These are phyloP conservation scores for Lordiphosa andalusiaca DNA, from an alignment of 2,888 invertebrate genomes.

Conservation along the genomic window DNA sequence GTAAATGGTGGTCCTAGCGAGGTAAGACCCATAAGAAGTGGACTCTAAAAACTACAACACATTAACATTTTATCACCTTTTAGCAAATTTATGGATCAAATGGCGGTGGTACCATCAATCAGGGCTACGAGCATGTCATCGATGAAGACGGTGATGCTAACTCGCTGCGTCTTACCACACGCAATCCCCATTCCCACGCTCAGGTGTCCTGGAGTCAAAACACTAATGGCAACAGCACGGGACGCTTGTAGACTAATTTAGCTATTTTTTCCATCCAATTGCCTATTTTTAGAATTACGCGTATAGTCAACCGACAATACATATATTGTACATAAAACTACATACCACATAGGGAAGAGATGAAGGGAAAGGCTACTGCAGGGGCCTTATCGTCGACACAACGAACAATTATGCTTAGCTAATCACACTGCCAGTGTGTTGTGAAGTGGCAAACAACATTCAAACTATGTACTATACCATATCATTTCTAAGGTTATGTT, in stretches of 20 bases:
- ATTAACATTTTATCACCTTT: neutral
- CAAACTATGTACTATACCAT: conserved; percentile 52
- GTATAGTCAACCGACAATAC: conserved; percentile 7
- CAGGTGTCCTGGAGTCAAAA: conserved; percentile 83
- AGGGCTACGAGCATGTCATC: conserved; percentile 86
- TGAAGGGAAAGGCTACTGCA: conserved; percentile 34
- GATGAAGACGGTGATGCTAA: conserved; percentile 87
- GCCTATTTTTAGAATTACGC: conserved; percentile 35
- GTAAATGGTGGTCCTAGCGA: conserved; percentile 82
- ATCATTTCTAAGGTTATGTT: conserved; percentile 59
- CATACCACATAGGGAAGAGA: conserved; percentile 2
- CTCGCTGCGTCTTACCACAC: conserved; percentile 87
- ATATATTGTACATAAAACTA: conserved; percentile 31
- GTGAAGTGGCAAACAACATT: conserved; percentile 36
- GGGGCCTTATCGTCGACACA: conserved; percentile 59
- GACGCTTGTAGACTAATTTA: conserved; percentile 75
- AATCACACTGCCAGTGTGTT: conserved; percentile 78
- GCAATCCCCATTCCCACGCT: conserved; percentile 81
- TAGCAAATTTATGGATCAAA: conserved; percentile 76
- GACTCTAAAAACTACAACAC: neutral
- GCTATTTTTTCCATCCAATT: conserved; percentile 38
- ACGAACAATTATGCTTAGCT: conserved; percentile 75
- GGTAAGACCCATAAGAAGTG: conserved; percentile 44
- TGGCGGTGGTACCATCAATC: conserved; percentile 88
- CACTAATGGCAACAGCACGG: conserved; percentile 77